Base-by-base conservation (phyloP, 2,888 invertebrate genomes). In the Deladenus siricidicola region DNA sequence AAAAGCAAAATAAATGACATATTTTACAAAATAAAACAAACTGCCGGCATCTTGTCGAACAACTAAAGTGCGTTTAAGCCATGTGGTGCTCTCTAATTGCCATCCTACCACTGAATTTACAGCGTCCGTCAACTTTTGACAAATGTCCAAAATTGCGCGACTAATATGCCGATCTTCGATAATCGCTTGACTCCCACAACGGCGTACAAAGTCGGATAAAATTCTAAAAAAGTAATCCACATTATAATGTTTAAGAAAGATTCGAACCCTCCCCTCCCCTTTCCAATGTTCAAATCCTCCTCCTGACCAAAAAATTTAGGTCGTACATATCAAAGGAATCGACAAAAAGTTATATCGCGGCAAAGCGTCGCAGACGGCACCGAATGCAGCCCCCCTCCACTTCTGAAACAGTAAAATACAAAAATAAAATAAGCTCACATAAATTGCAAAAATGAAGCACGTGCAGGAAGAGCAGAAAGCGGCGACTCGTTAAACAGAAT, bases 11-110 rank as follows among this genome's bases (percentile, higher is more conserved):
- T n/a, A n/a, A n/a, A n/a, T n/a, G n/a, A n/a, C n/a, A n/a, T n/a
- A n/a, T n/a, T n/a, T n/a, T n/a, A n/a, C n/a, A n/a, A n/a, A n/a
- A n/a, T n/a, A n/a, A n/a, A 30, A 66, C 44, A 47, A 23, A 67
- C 67, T 58, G 26, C 63, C 56, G 29, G 69, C 70, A 58, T 78
- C 78, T 48, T 76, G 75, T 44, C 71, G 69, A 14, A 78, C 78
- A 44, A 78, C 77, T 21, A 78, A 63, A 0, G 76, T 78, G 30
- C 78, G 62, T 57, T 78, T 78, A 45, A 90, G 80, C 90, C 90
- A 91, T 0, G 89, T 89, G 1, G 89, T 89, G 80, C 89, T 89
- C 78, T 89, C 89, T 68, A 90, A 82, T 72, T 89, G 88, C n/a
- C 89, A 87, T n/a, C 89, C 89, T 6, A 89, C 89, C 42, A 90